phyloP scores from a whole-genome alignment of 2,797 vertebrate genomes.

The Oophaga sylvatica region DNA sequence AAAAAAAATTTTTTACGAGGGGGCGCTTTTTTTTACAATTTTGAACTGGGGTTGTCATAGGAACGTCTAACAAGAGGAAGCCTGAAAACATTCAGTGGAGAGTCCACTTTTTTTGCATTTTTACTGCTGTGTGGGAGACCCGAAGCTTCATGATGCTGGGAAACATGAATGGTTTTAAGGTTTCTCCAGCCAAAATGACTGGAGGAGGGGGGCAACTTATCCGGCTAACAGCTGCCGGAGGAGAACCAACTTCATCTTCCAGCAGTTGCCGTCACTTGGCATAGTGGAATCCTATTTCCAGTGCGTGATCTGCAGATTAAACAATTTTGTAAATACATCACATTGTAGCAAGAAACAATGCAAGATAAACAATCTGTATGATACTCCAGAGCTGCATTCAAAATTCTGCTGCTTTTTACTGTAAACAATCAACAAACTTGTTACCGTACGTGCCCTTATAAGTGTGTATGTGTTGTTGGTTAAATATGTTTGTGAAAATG shows the following conservation, averaged over 20 bases:
- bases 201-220: background rate
- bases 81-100: slow-evolving; percentile 36
- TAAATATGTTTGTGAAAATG: too few relatives aligned
- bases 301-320: background rate
- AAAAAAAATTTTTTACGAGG: slow-evolving; percentile 33
- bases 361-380: too few relatives aligned
- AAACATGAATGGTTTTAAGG: slow-evolving; percentile 43
- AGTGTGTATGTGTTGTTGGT: too few relatives aligned
- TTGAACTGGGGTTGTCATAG: slow-evolving; percentile 47
- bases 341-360: too few relatives aligned
- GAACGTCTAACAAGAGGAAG: slow-evolving; percentile 50
- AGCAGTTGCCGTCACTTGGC: slow-evolving; percentile 18
- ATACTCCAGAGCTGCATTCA: too few relatives aligned
- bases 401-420: too few relatives aligned
- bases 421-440: too few relatives aligned
- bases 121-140: slow-evolving; percentile 53
- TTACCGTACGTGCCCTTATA: too few relatives aligned
- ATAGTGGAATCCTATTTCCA: background rate
- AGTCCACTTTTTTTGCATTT: slow-evolving; percentile 43
- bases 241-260: background rate
- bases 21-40: slow-evolving; percentile 16
- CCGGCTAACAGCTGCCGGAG: slow-evolving; percentile 36
- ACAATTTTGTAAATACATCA: too few relatives aligned
- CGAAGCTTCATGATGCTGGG: slow-evolving; percentile 26
- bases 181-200: background rate